Percentiles rank a stretch among this genome's conserved stretches.
These are phyloP conservation scores for Brevipalpus yothersi DNA, from an alignment of 1,140 invertebrate genomes.

Conservation along the genomic window DNA sequence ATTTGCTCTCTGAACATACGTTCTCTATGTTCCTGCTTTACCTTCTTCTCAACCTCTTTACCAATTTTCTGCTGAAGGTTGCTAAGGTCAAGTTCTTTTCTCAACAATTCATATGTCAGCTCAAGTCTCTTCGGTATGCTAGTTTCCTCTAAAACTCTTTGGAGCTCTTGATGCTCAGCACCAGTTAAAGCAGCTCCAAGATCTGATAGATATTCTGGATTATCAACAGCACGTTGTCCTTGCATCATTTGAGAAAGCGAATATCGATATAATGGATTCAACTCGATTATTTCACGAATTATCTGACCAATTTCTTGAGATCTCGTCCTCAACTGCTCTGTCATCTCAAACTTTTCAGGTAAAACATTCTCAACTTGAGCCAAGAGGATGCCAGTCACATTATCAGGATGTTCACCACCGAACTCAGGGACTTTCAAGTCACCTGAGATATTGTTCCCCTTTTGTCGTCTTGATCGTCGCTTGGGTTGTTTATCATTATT, in stretches of 20 bases:
- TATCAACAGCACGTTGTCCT: constrained; percentile 82
- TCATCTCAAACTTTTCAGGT: constrained; percentile 66
- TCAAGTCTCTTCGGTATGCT: constrained; percentile 77
- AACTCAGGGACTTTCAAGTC: neutral
- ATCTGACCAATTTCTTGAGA: constrained; percentile 95
- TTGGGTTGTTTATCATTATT: neutral
- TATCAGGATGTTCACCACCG: neutral
- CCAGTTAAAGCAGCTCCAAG: constrained; percentile 81
- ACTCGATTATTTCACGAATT: constrained; percentile 78
- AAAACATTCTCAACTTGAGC: constrained; percentile 81
- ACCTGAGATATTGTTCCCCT: neutral
- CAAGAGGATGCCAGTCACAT: constrained; percentile 40
- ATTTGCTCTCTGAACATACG: constrained; percentile 94
- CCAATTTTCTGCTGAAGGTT: constrained; percentile 95
- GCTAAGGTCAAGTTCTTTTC: constrained; percentile 90
- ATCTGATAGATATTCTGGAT: constrained; percentile 94
- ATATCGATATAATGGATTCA: constrained; percentile 75
- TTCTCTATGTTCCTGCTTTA: constrained; percentile 89
- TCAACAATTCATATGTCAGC: constrained; percentile 63
- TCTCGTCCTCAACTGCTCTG: constrained; percentile 80
- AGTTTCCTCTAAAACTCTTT: constrained; percentile 79
- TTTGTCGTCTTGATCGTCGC: constrained; percentile 20
- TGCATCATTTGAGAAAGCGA: constrained; percentile 79
- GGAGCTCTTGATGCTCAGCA: constrained; percentile 69
- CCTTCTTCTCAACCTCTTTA: constrained; percentile 85